phyloP scores from a whole-genome alignment of 2,113 vertebrate genomes.

The Neodon shergylaensis region DNA sequence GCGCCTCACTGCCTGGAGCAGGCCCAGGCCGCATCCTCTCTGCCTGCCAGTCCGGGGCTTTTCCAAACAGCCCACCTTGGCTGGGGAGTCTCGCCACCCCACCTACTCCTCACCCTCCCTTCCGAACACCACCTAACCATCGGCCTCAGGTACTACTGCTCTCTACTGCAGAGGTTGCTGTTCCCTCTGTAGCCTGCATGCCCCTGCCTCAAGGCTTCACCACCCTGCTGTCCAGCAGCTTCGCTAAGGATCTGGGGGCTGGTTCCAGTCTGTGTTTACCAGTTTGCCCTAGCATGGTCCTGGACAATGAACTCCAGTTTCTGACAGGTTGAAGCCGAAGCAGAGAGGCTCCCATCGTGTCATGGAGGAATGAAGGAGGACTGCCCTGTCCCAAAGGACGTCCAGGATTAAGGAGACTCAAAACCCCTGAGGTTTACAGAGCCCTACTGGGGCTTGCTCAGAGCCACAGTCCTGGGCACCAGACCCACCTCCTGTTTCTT shows the following conservation, averaged over 20 bases:
- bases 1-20: conserved; percentile 47
- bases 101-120: not conserved
- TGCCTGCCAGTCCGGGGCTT: not conserved
- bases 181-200: rapidly evolving
- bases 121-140: not conserved
- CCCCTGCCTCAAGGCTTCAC: not conserved
- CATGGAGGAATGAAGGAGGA: rapidly evolving
- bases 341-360: rapidly evolving
- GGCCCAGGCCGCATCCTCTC: conserved; percentile 59
- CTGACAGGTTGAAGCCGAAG: rapidly evolving
- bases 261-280: rapidly evolving
- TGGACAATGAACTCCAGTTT: rapidly evolving
- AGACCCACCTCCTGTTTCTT: too few relatives aligned
- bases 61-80: conserved; percentile 65
- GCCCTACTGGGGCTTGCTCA: too few relatives aligned
- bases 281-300: rapidly evolving
- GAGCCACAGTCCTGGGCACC: not conserved
- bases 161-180: rapidly evolving
- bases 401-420: rapidly evolving
- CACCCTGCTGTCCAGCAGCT: not conserved
- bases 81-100: not conserved
- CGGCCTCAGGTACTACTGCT: rapidly evolving
- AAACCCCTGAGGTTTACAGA: rapidly evolving
- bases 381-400: rapidly evolving
- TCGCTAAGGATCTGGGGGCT: rapidly evolving